Evolutionary conservation across 2,888 invertebrate species (phyloP).

Genomic region (Galerucella calmariensis): DNA sequence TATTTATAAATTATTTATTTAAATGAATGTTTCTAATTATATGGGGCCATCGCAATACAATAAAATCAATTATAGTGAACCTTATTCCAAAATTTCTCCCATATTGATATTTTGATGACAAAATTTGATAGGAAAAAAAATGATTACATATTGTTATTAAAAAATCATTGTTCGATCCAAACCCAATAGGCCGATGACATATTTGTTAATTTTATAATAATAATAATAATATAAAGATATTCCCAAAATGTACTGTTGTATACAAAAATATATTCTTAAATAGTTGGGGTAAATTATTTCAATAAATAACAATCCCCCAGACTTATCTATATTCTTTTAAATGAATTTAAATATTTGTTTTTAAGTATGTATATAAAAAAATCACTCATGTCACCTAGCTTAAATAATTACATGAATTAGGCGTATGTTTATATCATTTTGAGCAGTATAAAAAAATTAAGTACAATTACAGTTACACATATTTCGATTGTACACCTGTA

Average conservation of each 20-base stretch:
- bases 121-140: too few species aligned
- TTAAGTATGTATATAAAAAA: background rate
- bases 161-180: background rate
- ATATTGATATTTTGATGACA: too few species aligned
- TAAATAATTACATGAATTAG: conserved; percentile 48
- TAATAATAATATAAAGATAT: too few species aligned
- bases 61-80: too few species aligned
- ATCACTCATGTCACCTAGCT: conserved; percentile 16
- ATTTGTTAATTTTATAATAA: background rate
- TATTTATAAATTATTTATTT: too few species aligned
- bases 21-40: too few species aligned
- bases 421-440: conserved; percentile 56
- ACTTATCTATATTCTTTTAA: background rate
- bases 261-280: too few species aligned
- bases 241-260: too few species aligned
- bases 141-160: background rate
- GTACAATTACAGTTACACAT: conserved; percentile 47
- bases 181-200: background rate
- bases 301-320: too few species aligned
- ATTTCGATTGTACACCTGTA: conserved; percentile 44
- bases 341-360: background rate
- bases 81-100: too few species aligned
- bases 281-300: too few species aligned
- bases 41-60: too few species aligned
- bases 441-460: conserved; percentile 59